These are phyloP conservation scores for Siniperca knerii DNA, from an alignment of 2,113 vertebrate species.

Conservation along the genomic window DNA sequence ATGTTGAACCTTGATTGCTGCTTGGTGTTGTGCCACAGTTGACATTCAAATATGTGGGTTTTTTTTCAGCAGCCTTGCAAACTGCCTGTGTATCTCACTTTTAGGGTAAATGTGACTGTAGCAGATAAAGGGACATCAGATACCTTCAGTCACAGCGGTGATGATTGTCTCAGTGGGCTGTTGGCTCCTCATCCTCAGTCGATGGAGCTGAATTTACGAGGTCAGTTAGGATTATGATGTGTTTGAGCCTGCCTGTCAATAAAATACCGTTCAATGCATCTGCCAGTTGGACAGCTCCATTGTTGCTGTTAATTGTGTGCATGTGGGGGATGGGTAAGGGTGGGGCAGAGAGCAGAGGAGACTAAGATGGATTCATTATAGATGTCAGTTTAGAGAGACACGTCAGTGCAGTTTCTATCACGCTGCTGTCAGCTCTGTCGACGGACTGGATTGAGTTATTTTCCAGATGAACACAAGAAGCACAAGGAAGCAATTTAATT, in stretches of 20 bases:
- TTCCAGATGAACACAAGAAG: conserved; percentile 24
- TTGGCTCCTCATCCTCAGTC: conserved; percentile 40
- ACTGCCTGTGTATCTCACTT: not conserved
- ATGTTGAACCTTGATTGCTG: too few relatives aligned
- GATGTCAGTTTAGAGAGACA: conserved; percentile 37
- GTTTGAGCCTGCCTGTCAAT: conserved; percentile 69
- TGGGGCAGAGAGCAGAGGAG: not conserved
- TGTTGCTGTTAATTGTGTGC: conserved; percentile 65
- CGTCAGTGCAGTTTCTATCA: conserved; percentile 38
- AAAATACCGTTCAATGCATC: conserved; percentile 46
- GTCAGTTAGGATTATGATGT: conserved; percentile 70
- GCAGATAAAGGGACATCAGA: conserved; percentile 40
- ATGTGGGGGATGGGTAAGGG: conserved; percentile 29
- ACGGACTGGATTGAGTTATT: conserved; percentile 20
- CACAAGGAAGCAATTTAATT: conserved; percentile 15
- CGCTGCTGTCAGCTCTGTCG: conserved; percentile 7
- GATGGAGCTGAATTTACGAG: conserved; percentile 58
- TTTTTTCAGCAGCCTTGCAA: conserved; percentile 19
- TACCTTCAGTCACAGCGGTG: not conserved
- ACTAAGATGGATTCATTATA: conserved; percentile 60
- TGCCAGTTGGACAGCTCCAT: conserved; percentile 43
- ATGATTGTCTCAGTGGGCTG: conserved; percentile 24
- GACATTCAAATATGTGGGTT: conserved; percentile 31
- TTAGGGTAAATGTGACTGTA: conserved; percentile 12
- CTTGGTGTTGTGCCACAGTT: conserved; percentile 23